These are phyloP conservation scores for Isotomurus palustris DNA, from an alignment of 2,888 invertebrate species.

Conservation along the genomic window DNA sequence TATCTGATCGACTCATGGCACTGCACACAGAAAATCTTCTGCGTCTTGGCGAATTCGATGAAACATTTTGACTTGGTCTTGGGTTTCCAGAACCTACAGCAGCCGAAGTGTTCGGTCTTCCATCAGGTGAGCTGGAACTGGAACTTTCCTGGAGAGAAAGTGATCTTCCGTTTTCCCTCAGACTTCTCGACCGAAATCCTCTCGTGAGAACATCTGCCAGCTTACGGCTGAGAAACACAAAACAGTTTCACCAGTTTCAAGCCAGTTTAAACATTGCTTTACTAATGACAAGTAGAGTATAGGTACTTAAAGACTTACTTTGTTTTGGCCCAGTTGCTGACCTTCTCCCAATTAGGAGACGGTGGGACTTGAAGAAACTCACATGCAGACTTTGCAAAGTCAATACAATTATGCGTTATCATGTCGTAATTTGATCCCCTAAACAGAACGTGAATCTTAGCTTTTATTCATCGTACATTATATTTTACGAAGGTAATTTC, in stretches of 20 bases:
- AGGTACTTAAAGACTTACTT: constrained; percentile 19
- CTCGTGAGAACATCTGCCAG: constrained; percentile 4
- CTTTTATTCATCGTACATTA: background rate
- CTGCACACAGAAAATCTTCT: constrained; percentile 21
- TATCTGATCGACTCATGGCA: background rate
- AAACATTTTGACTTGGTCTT: constrained; percentile 10
- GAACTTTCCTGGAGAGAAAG: constrained; percentile 3
- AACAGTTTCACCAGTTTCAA: no score
- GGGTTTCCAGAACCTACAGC: constrained; percentile 4
- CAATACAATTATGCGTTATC: constrained; percentile 35
- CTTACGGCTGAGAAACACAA: background rate
- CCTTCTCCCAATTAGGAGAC: constrained; percentile 35
- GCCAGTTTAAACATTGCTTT: background rate
- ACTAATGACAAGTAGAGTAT: background rate
- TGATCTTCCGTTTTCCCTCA: background rate
- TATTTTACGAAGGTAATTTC: background rate
- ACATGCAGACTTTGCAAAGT: constrained; percentile 31
- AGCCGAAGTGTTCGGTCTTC: background rate
- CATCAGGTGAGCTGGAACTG: background rate
- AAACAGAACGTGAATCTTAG: background rate
- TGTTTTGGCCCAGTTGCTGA: constrained; percentile 32
- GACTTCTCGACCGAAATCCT: constrained; percentile 1
- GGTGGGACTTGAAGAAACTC: constrained; percentile 25
- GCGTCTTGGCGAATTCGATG: constrained; percentile 18
- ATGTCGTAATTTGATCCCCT: constrained; percentile 30